Evolutionary conservation across 2,113 vertebrate genomes (phyloP).

Genomic region (Rhynchomys soricoides): DNA sequence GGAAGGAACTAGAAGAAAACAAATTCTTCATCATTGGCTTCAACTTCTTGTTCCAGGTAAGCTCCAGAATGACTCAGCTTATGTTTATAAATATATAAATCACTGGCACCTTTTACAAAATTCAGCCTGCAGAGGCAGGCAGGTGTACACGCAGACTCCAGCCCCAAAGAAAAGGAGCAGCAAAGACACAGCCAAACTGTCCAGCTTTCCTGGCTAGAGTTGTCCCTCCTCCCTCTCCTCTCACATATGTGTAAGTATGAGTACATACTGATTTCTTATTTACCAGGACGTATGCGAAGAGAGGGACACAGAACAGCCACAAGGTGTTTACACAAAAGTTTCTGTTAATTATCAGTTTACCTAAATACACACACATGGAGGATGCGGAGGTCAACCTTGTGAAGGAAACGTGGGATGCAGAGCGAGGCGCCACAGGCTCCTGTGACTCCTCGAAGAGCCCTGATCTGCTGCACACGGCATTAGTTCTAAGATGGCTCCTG

Average conservation of each 20-base stretch:
- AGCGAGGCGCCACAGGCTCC: too few species aligned
- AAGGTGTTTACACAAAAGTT: not conserved
- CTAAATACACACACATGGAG: not conserved
- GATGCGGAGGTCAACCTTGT: too few species aligned
- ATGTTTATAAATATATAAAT: not conserved
- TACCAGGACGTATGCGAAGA: not conserved
- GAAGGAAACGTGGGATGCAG: too few species aligned
- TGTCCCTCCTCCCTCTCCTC: too few species aligned
- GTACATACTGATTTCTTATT: not conserved
- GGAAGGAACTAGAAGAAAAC: not conserved
- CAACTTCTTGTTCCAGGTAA: not conserved
- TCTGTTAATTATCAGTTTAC: not conserved
- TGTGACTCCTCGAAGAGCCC: too few species aligned
- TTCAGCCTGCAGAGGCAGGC: not conserved
- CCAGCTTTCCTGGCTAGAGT: not conserved
- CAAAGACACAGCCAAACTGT: not conserved
- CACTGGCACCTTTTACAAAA: not conserved
- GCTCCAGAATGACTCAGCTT: not conserved
- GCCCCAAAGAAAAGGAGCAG: not conserved
- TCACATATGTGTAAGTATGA: not conserved
- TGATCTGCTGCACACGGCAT: too few species aligned
- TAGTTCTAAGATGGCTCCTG: too few species aligned
- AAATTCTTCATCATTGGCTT: not conserved
- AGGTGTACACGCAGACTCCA: not conserved
- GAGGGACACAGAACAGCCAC: not conserved